These are phyloP conservation scores for Plecturocebus donacophilus DNA, from an alignment of 2,113 vertebrate genomes.

Conservation along the genomic window DNA sequence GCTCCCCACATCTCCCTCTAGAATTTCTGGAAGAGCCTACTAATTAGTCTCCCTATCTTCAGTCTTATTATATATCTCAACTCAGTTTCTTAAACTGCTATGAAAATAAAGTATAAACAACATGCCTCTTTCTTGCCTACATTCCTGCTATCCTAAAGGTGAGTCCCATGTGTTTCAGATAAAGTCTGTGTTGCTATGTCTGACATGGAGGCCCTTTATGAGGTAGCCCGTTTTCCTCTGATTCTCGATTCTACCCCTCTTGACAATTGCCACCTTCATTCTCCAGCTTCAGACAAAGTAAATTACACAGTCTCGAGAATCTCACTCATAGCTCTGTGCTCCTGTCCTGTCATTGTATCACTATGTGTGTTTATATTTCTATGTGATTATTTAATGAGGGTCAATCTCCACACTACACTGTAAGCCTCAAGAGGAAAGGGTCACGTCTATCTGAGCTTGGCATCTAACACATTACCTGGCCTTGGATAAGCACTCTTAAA, in stretches of 20 bases:
- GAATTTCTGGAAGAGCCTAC: neutral
- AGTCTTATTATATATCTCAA: neutral
- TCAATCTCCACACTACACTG: neutral
- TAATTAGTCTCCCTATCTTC: neutral
- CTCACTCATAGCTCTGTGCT: too few relatives aligned
- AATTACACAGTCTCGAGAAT: neutral
- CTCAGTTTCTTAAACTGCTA: neutral
- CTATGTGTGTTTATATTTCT: neutral
- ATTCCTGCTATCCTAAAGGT: neutral
- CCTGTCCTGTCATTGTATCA: neutral
- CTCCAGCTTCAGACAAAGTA: neutral
- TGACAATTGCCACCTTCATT: neutral
- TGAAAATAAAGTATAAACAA: neutral
- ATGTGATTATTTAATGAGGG: neutral
- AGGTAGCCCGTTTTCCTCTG: neutral
- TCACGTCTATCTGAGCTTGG: neutral
- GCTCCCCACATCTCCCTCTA: neutral
- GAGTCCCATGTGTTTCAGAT: neutral
- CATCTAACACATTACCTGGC: neutral
- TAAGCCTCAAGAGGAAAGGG: neutral
- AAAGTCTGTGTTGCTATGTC: neutral
- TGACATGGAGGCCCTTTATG: neutral
- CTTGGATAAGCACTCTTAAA: neutral
- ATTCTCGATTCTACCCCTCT: neutral
- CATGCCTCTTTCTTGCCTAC: neutral